Conservation (phyloP, 2,797 vertebrate genomes). For the Notoglanidium macrostoma region DNA sequence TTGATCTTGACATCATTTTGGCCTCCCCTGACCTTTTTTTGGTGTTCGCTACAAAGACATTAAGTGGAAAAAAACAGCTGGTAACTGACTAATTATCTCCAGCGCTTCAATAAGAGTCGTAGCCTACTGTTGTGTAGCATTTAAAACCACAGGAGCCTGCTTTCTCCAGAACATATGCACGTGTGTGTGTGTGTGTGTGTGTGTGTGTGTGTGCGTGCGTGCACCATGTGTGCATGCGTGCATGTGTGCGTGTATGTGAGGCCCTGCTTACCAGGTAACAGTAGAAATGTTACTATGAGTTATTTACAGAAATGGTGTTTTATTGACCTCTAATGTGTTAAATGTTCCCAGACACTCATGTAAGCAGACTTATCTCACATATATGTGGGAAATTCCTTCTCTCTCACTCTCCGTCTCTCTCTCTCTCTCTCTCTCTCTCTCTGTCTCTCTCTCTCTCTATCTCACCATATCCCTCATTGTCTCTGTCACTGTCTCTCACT, state of each 20-base stretch:
- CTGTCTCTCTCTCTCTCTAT: background rate
- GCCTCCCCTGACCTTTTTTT: background rate
- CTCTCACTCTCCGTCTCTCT: background rate
- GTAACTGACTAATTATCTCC: constrained; percentile 53
- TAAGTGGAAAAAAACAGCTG: constrained; percentile 35
- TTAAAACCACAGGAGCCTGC: constrained; percentile 50
- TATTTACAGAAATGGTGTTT: constrained; percentile 35
- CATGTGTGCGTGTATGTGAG: constrained; percentile 24
- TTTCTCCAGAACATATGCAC: constrained; percentile 41
- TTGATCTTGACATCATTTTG: background rate
- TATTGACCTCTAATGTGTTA: constrained; percentile 32
- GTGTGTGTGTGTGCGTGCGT: constrained; percentile 26
- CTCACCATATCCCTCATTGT: background rate
- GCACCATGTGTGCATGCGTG: constrained; percentile 30
- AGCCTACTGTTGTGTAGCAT: constrained; percentile 32
- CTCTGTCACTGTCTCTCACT: background rate
- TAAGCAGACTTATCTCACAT: background rate
- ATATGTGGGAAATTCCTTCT: background rate
- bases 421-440: background rate
- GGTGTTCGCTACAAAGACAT: constrained; percentile 14
- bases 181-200: constrained; percentile 13
- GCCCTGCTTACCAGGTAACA: constrained; percentile 34
- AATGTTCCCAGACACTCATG: constrained; percentile 26
- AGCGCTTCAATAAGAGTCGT: constrained; percentile 27
- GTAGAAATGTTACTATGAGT: constrained; percentile 13